Conservation (phyloP, 2,888 invertebrate species). For the Sturmia bella region DNA sequence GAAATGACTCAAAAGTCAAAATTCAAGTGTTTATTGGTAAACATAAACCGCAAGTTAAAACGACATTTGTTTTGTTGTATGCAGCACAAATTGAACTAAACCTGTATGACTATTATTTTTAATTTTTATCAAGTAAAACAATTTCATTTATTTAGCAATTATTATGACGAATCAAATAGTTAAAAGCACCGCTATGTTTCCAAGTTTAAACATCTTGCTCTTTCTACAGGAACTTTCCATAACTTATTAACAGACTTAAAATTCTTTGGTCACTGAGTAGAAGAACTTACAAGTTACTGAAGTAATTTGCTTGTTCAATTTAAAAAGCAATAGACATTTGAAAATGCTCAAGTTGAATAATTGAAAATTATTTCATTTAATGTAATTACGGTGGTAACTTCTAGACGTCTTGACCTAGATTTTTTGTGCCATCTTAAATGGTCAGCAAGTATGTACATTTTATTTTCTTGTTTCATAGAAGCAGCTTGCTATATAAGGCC, state of each 20-base stretch:
- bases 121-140: not conserved
- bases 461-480: conserved; percentile 1
- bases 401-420: conserved; percentile 25
- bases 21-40: not conserved
- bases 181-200: not conserved
- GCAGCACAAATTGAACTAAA: not conserved
- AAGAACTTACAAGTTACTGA: conserved; percentile 12
- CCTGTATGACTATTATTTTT: not conserved
- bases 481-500: too few relatives aligned
- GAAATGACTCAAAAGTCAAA: conserved; percentile 16
- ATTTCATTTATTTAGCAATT: conserved; percentile 1
- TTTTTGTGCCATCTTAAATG: not conserved
- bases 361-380: conserved; percentile 16
- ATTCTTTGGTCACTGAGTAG: conserved; percentile 5
- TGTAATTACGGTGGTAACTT: not conserved
- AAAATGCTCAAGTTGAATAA: not conserved
- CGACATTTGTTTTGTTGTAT: not conserved
- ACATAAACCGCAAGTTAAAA: not conserved
- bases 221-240: not conserved
- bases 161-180: conserved; percentile 1
- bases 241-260: conserved; percentile 34
- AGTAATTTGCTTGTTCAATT: conserved; percentile 24
- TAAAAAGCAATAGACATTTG: conserved; percentile 25
- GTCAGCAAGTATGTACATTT: not conserved
- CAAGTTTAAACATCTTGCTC: conserved; percentile 13